Evolutionary conservation across 2,113 vertebrate species (phyloP).

Genomic region (Phoxinus phoxinus): DNA sequence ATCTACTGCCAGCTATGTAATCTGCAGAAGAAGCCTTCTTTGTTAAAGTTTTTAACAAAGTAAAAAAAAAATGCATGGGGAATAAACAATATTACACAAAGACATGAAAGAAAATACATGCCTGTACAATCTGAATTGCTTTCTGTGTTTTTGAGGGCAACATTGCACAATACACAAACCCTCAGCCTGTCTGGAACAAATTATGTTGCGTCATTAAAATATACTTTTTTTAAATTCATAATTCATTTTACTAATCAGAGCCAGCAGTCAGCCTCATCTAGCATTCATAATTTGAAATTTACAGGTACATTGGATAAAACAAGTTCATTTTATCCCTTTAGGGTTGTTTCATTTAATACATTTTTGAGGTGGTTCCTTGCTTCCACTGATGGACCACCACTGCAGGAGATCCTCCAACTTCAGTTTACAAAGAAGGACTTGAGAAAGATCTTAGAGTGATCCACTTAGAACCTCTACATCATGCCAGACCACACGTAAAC

Average conservation of each 20-base stretch:
- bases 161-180: neutral
- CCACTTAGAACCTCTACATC: slow-evolving; percentile 5
- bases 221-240: too few relatives aligned
- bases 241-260: neutral
- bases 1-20: neutral
- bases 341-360: neutral
- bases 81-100: neutral
- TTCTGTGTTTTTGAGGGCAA: neutral
- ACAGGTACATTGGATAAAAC: neutral
- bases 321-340: neutral
- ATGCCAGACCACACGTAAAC: neutral
- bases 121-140: neutral
- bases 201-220: neutral
- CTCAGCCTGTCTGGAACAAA: too few relatives aligned
- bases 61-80: neutral
- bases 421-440: neutral
- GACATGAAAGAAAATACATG: neutral
- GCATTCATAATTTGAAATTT: neutral
- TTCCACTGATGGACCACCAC: neutral
- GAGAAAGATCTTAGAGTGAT: neutral
- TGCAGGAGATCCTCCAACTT: neutral
- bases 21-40: neutral
- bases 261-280: neutral
- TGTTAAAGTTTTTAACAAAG: too few relatives aligned
- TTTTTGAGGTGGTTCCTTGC: neutral